Conservation (phyloP, 2,888 invertebrate genomes). For the Podotricha telesiphe region DNA sequence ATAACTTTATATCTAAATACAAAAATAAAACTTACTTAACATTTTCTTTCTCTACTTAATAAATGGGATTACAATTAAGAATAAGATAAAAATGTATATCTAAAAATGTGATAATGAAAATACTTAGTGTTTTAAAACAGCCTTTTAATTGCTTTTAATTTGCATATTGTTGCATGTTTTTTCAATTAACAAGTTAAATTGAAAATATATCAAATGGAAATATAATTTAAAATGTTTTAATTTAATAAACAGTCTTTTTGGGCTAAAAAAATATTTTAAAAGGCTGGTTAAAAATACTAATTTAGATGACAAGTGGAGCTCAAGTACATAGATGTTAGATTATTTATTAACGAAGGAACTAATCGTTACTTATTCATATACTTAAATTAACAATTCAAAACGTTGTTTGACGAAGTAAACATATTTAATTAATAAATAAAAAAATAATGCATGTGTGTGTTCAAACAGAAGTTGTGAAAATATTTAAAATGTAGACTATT, state of each 20-base stretch:
- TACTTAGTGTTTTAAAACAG: slow-evolving; percentile 15
- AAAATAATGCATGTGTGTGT: neutral
- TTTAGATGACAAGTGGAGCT: neutral
- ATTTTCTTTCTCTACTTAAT: slow-evolving; percentile 17
- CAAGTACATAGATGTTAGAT: slow-evolving; percentile 7
- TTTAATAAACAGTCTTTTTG: slow-evolving; percentile 15
- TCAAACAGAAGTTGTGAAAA: neutral
- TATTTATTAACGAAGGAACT: neutral
- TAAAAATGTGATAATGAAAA: slow-evolving; percentile 19
- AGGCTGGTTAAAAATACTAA: slow-evolving; percentile 11
- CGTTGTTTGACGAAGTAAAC: neutral
- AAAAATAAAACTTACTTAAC: slow-evolving; percentile 39
- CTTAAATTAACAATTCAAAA: neutral
- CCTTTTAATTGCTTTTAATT: neutral
- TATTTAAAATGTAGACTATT: neutral
- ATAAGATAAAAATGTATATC: slow-evolving; percentile 20
- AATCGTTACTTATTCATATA: neutral
- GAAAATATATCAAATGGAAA: neutral
- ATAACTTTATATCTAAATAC: slow-evolving; percentile 31
- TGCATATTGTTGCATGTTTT: neutral
- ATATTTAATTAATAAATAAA: neutral
- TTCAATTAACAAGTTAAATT: neutral
- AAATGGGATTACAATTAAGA: slow-evolving; percentile 28
- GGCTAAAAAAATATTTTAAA: neutral
- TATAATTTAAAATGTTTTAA: slow-evolving; percentile 2